These are phyloP conservation scores for Coptodon rendalli DNA, from an alignment of 2,113 vertebrate genomes.

Conservation along the genomic window DNA sequence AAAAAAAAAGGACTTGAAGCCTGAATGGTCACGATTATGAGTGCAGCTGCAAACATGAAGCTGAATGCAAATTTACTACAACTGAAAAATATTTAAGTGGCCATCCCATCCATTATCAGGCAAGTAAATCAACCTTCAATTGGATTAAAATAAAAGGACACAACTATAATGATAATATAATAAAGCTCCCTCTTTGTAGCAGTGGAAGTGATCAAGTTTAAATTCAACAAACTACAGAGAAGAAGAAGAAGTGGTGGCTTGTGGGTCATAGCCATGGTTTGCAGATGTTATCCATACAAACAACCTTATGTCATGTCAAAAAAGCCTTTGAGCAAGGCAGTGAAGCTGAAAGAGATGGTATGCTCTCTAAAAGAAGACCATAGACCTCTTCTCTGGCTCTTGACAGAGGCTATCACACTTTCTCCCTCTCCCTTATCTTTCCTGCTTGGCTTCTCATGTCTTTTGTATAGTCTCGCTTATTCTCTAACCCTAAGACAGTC, in stretches of 20 bases:
- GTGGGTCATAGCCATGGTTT: not conserved
- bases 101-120: not conserved
- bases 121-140: not conserved
- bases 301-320: not conserved
- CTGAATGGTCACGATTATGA: not conserved
- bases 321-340: not conserved
- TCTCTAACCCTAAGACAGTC: not conserved
- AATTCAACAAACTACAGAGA: not conserved
- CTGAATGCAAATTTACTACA: not conserved
- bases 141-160: not conserved
- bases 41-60: not conserved
- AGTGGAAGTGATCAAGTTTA: not conserved
- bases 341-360: not conserved
- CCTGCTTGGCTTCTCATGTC: not conserved
- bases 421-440: not conserved
- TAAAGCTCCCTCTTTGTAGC: not conserved
- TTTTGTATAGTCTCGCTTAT: too few relatives aligned
- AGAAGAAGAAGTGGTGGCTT: not conserved
- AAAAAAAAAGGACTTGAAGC: not conserved
- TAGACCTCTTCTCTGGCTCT: not conserved
- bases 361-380: not conserved
- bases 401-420: fast-evolving
- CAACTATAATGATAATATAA: not conserved
- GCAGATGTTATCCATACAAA: not conserved
- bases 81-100: not conserved